phyloP scores from a whole-genome alignment of 2,888 invertebrate species.

The Agrilus mali region DNA sequence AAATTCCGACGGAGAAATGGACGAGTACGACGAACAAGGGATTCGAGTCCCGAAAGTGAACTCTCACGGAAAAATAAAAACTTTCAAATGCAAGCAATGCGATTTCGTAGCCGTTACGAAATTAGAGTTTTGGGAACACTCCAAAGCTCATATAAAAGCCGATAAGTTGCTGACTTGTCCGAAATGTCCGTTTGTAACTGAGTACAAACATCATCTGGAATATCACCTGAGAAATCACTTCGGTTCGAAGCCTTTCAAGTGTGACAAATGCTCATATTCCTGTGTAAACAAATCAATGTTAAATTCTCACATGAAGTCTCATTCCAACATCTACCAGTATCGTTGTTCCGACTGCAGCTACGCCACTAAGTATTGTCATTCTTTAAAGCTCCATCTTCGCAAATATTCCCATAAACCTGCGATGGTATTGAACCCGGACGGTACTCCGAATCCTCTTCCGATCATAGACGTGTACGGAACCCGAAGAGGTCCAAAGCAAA shows the following conservation, averaged over 20 bases:
- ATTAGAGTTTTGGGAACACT: constrained; percentile 88
- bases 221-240: constrained; percentile 93
- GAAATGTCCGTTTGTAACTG: constrained; percentile 93
- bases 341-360: constrained; percentile 89
- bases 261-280: constrained; percentile 74
- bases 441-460: constrained; percentile 74
- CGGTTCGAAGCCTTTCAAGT: constrained; percentile 92
- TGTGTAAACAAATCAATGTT: constrained; percentile 99
- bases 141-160: constrained; percentile 78
- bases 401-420: constrained; percentile 87
- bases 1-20: constrained; percentile 35
- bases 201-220: constrained; percentile 96
- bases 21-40: constrained; percentile 46
- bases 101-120: constrained; percentile 75
- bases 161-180: constrained; percentile 87
- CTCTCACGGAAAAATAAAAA: constrained; percentile 74
- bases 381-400: constrained; percentile 85
- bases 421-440: constrained; percentile 79
- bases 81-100: constrained; percentile 88
- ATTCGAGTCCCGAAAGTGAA: constrained; percentile 52
- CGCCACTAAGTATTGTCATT: constrained; percentile 96
- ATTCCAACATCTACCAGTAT: constrained; percentile 85
- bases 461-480: constrained; percentile 88
- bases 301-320: constrained; percentile 94
- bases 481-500: constrained; percentile 71